Percentiles rank a stretch among this genome's conserved stretches.
phyloP scores from a whole-genome alignment of 2,113 vertebrate genomes.

The Apeltes quadracus region DNA sequence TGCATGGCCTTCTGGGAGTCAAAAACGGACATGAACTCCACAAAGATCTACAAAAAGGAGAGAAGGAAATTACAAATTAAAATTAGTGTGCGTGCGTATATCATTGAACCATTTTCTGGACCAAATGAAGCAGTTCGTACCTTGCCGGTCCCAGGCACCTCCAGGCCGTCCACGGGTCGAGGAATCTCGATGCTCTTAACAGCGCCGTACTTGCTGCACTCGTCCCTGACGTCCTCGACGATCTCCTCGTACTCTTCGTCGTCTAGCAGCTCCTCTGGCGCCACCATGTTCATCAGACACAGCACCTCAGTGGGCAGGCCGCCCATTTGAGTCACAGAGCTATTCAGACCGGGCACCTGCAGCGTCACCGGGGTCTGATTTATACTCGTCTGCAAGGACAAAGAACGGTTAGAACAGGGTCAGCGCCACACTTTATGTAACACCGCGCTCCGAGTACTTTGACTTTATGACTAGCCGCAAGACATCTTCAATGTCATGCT shows the following conservation, averaged over 20 bases:
- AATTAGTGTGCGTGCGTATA: background rate
- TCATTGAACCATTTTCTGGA: background rate
- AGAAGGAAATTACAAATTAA: background rate
- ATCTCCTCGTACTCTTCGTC: slow-evolving; percentile 95
- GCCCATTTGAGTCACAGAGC: slow-evolving; percentile 89
- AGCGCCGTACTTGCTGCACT: slow-evolving; percentile 93
- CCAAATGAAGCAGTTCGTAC: slow-evolving; percentile 58
- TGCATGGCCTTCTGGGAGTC: slow-evolving; percentile 98
- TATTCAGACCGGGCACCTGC: slow-evolving; percentile 92
- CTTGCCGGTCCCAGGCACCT: slow-evolving; percentile 93
- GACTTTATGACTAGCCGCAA: background rate
- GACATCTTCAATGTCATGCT: background rate
- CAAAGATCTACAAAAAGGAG: slow-evolving; percentile 84
- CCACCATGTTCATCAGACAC: slow-evolving; percentile 96
- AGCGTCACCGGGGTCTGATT: slow-evolving; percentile 94
- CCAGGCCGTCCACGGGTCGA: slow-evolving; percentile 91
- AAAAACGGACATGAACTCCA: slow-evolving; percentile 92
- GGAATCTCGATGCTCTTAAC: slow-evolving; percentile 96
- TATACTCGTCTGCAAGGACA: slow-evolving; percentile 86
- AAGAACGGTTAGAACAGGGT: background rate
- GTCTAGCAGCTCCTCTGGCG: slow-evolving; percentile 90
- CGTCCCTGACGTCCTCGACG: slow-evolving; percentile 89
- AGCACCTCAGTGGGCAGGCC: slow-evolving; percentile 91
- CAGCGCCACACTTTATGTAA: background rate
- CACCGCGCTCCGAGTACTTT: background rate